phyloP scores from a whole-genome alignment of 1,140 invertebrate species.

The Philotrypesis tridentata region DNA sequence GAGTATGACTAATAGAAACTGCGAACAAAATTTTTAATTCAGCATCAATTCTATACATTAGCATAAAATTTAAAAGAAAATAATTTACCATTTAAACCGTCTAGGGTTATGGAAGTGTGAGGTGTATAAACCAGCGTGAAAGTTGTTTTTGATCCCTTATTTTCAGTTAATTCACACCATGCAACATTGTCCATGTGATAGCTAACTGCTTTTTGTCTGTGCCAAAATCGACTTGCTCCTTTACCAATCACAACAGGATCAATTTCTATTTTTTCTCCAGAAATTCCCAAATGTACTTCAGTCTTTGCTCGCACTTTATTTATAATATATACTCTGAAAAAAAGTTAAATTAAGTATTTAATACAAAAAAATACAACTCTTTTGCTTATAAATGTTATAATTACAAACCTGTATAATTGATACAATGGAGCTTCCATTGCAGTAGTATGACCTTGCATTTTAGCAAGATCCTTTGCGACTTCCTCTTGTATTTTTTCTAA shows the following conservation, averaged over 20 bases:
- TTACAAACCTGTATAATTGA: conserved; percentile 80
- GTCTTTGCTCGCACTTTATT: conserved; percentile 87
- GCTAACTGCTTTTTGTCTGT: conserved; percentile 80
- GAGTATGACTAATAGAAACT: conserved; percentile 66
- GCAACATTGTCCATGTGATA: conserved; percentile 90
- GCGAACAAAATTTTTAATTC: conserved; percentile 39
- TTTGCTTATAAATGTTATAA: background rate
- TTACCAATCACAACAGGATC: conserved; percentile 84
- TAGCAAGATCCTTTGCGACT: conserved; percentile 73
- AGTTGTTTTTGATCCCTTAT: conserved; percentile 77
- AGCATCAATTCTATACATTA: conserved; percentile 3
- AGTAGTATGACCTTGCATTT: conserved; percentile 81
- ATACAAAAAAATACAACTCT: background rate
- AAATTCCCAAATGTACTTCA: conserved; percentile 90
- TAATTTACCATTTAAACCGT: conserved; percentile 64
- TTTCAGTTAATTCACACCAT: conserved; percentile 87
- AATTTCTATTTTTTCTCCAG: conserved; percentile 93
- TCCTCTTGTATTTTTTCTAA: conserved; percentile 67
- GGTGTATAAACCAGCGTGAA: conserved; percentile 79
- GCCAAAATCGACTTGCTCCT: conserved; percentile 83
- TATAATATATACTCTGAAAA: conserved; percentile 80
- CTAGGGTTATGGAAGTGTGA: conserved; percentile 62
- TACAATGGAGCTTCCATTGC: conserved; percentile 89
- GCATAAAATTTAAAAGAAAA: conserved; percentile 39
- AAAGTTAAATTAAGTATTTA: conserved; percentile 25